Percentiles rank a stretch among this genome's conserved stretches.
Conservation (phyloP, 1,140 invertebrate genomes). For the Vanessa tameamea region DNA sequence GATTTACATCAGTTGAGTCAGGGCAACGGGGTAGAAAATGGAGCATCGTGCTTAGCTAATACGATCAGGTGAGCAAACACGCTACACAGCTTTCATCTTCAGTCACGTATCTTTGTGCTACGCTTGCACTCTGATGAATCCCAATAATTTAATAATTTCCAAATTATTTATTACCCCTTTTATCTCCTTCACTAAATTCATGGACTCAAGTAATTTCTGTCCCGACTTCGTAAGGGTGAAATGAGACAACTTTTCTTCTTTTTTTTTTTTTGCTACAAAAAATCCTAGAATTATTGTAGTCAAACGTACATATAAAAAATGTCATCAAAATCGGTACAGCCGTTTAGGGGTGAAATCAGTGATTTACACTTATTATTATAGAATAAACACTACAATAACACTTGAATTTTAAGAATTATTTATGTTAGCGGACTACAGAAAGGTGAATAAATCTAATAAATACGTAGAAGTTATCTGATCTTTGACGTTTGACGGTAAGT, state of each 20-base stretch:
- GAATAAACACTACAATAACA: too few species aligned
- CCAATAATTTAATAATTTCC: constrained; percentile 26
- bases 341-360: too few species aligned
- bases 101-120: constrained; percentile 63
- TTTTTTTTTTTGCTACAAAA: too few species aligned
- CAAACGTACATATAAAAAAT: too few species aligned
- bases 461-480: constrained; percentile 21
- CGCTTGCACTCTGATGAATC: constrained; percentile 50
- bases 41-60: constrained; percentile 74
- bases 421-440: too few species aligned
- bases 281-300: too few species aligned
- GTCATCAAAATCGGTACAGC: too few species aligned
- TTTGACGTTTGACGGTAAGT: constrained; percentile 26
- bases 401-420: not conserved
- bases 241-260: too few species aligned
- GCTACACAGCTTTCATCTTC: constrained; percentile 76
- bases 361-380: too few species aligned
- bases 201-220: too few species aligned
- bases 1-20: constrained; percentile 72
- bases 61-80: constrained; percentile 76
- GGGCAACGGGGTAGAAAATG: constrained; percentile 70
- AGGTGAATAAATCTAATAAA: constrained; percentile 26
- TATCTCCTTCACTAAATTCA: not conserved
- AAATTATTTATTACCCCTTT: not conserved
- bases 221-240: too few species aligned